phyloP scores from a whole-genome alignment of 1,140 invertebrate species.

The Hylyphantes graminicola region DNA sequence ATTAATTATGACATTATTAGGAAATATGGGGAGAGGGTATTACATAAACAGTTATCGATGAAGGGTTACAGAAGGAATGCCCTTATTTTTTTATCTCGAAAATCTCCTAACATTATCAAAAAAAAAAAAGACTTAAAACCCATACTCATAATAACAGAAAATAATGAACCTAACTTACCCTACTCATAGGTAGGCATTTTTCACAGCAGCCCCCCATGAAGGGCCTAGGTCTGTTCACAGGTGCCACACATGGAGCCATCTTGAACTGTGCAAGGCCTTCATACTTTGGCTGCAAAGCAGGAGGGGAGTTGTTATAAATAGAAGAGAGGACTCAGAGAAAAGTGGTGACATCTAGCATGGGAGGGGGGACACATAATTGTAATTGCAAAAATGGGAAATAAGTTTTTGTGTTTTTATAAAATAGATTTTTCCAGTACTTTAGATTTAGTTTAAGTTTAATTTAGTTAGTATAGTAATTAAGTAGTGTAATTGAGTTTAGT shows the following conservation, averaged over 20 bases:
- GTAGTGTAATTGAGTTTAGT: no score
- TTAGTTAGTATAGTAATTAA: neutral
- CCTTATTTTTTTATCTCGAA: neutral
- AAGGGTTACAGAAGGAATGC: neutral
- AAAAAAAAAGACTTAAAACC: neutral
- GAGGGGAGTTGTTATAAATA: conserved; percentile 49
- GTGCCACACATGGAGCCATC: conserved; percentile 44
- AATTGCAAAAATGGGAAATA: neutral
- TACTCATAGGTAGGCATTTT: conserved; percentile 73
- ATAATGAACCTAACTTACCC: conserved; percentile 68
- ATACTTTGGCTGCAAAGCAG: conserved; percentile 45
- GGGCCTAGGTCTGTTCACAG: conserved; percentile 65
- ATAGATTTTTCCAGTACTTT: neutral
- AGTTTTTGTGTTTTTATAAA: neutral
- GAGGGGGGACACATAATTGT: neutral
- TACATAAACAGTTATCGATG: neutral
- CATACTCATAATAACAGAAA: neutral
- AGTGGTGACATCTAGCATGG: conserved; percentile 47
- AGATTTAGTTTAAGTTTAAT: neutral
- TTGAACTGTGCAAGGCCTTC: conserved; percentile 57
- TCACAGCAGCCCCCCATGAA: conserved; percentile 73
- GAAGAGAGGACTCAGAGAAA: neutral
- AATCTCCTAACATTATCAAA: neutral
- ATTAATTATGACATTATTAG: no score
- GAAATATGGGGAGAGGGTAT: no score